phyloP scores from a whole-genome alignment of 2,888 invertebrate genomes.

The Ctenicera cuprea region DNA sequence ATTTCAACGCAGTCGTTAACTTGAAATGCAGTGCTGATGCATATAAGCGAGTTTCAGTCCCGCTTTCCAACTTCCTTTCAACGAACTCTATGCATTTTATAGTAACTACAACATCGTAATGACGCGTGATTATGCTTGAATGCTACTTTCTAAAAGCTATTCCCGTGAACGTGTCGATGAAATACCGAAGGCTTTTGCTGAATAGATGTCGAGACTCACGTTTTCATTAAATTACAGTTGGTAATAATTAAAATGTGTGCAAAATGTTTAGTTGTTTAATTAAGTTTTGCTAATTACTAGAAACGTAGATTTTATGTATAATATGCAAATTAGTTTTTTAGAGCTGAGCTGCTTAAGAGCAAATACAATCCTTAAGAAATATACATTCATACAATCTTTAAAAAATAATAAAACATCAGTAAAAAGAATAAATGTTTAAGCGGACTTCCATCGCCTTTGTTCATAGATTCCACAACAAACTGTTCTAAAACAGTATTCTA shows the following conservation, averaged over 20 bases:
- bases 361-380: too few species aligned
- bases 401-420: too few species aligned
- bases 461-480: too few species aligned
- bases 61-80: constrained; percentile 31
- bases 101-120: constrained; percentile 34
- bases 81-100: constrained; percentile 33
- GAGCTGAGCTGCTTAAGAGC: too few species aligned
- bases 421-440: too few species aligned
- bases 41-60: constrained; percentile 31
- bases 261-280: too few species aligned
- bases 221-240: not conserved
- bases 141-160: constrained; percentile 35
- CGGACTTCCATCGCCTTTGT: too few species aligned
- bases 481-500: too few species aligned
- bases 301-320: too few species aligned
- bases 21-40: constrained; percentile 47
- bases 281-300: too few species aligned
- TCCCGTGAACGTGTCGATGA: constrained; percentile 2
- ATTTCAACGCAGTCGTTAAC: constrained; percentile 48
- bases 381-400: too few species aligned
- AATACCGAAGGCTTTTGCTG: not conserved
- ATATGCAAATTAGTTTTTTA: too few species aligned
- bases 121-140: constrained; percentile 38
- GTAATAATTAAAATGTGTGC: not conserved
- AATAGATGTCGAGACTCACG: not conserved